Percentiles rank a stretch among this genome's conserved stretches.
phyloP scores from a whole-genome alignment of 2,888 invertebrate genomes.

The Tenthredo mesomela region DNA sequence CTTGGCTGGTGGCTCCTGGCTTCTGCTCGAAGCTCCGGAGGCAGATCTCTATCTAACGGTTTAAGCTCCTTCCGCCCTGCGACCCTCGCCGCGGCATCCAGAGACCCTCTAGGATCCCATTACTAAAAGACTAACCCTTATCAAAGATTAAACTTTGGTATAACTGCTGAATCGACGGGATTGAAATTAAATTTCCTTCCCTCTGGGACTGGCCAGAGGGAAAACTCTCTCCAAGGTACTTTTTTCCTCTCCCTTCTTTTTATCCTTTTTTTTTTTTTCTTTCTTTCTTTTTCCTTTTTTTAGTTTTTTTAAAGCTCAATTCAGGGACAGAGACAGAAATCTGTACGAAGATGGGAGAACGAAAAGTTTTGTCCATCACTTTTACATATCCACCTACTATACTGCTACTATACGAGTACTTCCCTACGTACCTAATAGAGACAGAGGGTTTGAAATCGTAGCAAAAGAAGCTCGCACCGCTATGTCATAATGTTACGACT shows the following conservation, averaged over 20 bases:
- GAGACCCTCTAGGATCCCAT: slow-evolving; percentile 76
- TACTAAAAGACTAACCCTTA: slow-evolving; percentile 79
- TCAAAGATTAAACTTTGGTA: slow-evolving; percentile 81
- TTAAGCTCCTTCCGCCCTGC: slow-evolving; percentile 72
- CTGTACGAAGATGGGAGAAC: neutral
- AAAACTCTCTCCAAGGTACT: slow-evolving; percentile 18
- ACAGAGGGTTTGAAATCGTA: neutral
- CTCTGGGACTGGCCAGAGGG: slow-evolving; percentile 56
- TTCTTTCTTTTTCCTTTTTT: neutral
- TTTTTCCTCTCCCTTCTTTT: neutral
- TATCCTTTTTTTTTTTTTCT: too few species aligned
- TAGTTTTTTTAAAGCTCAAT: neutral
- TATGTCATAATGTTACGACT: slow-evolving; percentile 23
- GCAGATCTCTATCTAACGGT: slow-evolving; percentile 78
- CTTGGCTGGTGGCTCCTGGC: slow-evolving; percentile 22
- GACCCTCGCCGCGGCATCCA: slow-evolving; percentile 58
- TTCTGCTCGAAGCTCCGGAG: slow-evolving; percentile 64
- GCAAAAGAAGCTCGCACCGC: neutral
- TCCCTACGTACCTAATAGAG: neutral
- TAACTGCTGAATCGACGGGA: slow-evolving; percentile 81
- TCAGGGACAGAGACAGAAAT: neutral
- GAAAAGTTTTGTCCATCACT: neutral
- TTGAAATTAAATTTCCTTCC: slow-evolving; percentile 81
- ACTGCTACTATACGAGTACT: neutral
- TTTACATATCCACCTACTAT: neutral